A percentile compares a stretch with the other conserved stretches of the same genome.
These are phyloP conservation scores for Halcyon chelicuti DNA, from an alignment of 2,797 vertebrate genomes.

Conservation along the genomic window DNA sequence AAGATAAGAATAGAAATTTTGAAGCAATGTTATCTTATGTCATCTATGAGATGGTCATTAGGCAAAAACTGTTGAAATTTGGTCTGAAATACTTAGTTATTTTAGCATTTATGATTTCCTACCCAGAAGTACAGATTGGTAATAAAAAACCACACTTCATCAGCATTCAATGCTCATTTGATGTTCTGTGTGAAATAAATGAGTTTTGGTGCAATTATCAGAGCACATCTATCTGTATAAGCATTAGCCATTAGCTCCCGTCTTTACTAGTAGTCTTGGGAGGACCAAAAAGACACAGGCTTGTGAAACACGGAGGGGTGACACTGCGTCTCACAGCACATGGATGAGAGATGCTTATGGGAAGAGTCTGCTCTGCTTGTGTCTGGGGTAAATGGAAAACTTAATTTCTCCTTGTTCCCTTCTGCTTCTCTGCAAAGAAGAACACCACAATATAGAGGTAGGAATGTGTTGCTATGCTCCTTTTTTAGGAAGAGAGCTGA, in stretches of 20 bases:
- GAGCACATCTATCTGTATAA: not conserved
- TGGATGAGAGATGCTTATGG: not conserved
- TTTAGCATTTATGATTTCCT: conserved; percentile 19
- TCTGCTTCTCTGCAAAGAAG: not conserved
- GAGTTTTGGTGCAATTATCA: not conserved
- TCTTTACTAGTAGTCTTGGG: not conserved
- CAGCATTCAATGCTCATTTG: conserved; percentile 35
- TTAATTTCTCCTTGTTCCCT: not conserved
- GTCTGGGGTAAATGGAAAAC: not conserved
- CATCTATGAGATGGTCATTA: not conserved
- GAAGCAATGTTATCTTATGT: conserved; percentile 17
- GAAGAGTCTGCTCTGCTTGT: not conserved
- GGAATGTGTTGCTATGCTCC: not conserved
- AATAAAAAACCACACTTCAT: not conserved
- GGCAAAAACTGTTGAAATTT: conserved; percentile 37
- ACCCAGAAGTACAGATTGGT: conserved; percentile 23
- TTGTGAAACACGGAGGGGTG: not conserved
- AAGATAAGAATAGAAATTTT: conserved; percentile 15
- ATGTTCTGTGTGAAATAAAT: conserved; percentile 2
- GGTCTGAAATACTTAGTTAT: conserved; percentile 1
- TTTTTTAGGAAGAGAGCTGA: not conserved
- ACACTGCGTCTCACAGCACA: not conserved
- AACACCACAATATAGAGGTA: accelerated
- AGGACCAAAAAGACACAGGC: not conserved
- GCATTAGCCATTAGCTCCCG: not conserved